phyloP scores from a whole-genome alignment of 2,113 vertebrate species.

The Naja naja region DNA sequence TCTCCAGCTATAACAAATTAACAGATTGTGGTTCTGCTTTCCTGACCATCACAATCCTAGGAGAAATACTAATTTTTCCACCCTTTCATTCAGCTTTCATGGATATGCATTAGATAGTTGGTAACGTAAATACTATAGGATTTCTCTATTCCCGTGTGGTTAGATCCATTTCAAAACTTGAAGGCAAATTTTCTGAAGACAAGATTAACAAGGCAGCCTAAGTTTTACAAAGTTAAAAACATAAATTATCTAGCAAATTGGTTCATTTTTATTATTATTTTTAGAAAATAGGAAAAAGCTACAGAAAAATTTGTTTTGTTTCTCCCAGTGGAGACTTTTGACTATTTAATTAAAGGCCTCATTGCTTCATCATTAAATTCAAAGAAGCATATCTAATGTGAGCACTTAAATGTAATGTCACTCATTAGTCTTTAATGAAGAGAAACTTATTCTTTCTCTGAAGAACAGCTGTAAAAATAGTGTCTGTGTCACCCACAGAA shows the following conservation, averaged over 20 bases:
- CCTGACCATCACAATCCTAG: neutral
- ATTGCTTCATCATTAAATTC: conserved; percentile 84
- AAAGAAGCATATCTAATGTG: conserved; percentile 83
- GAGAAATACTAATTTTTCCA: neutral
- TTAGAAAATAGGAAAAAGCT: conserved; percentile 46
- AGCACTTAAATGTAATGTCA: conserved; percentile 82
- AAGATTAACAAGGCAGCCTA: neutral
- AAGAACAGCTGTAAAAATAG: conserved; percentile 79
- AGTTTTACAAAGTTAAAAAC: conserved; percentile 34
- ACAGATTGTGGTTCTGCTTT: neutral
- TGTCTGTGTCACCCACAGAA: conserved; percentile 73
- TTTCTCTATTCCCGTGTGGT: neutral
- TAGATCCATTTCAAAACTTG: conserved; percentile 3
- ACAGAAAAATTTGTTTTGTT: conserved; percentile 78
- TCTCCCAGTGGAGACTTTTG: conserved; percentile 77
- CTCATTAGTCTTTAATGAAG: conserved; percentile 83
- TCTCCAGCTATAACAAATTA: neutral
- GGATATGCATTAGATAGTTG: neutral
- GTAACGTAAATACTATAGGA: rapidly evolving
- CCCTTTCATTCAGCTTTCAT: neutral
- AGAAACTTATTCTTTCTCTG: conserved; percentile 77
- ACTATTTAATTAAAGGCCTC: conserved; percentile 85
- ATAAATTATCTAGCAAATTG: conserved; percentile 59
- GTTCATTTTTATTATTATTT: conserved; percentile 55
- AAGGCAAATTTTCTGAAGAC: conserved; percentile 13